These are phyloP conservation scores for Xenopus borealis DNA, from an alignment of 2,113 vertebrate species.

Conservation along the genomic window DNA sequence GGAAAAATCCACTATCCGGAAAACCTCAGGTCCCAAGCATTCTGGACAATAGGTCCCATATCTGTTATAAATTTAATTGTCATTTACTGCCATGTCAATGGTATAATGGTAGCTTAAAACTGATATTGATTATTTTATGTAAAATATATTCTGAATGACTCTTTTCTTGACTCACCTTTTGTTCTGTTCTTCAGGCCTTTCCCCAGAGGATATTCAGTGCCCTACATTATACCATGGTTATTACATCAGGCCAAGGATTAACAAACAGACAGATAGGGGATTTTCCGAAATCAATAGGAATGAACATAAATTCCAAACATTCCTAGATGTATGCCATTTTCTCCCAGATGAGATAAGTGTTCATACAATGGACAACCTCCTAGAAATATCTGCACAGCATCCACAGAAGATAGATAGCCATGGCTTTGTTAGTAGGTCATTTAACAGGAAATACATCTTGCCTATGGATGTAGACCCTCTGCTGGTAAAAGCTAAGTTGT, in stretches of 20 bases:
- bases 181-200: slow-evolving; percentile 61
- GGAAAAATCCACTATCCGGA: too few species aligned
- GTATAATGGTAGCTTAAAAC: too few species aligned
- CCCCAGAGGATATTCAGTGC: slow-evolving; percentile 71
- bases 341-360: slow-evolving; percentile 75
- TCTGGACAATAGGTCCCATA: too few species aligned
- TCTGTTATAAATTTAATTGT: too few species aligned
- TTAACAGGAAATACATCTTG: slow-evolving; percentile 81
- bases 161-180: too few species aligned
- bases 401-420: slow-evolving; percentile 76
- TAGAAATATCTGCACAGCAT: slow-evolving; percentile 78
- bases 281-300: slow-evolving; percentile 73
- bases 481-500: slow-evolving; percentile 69
- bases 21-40: too few species aligned
- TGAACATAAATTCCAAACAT: slow-evolving; percentile 75
- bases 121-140: too few species aligned
- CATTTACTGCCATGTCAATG: too few species aligned
- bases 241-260: slow-evolving; percentile 69
- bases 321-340: slow-evolving; percentile 82
- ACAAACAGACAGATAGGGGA: slow-evolving; percentile 72
- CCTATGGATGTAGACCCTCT: slow-evolving; percentile 77
- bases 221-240: slow-evolving; percentile 83
- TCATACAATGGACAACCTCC: slow-evolving; percentile 81
- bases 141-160: too few species aligned
- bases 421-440: slow-evolving; percentile 77